Base-by-base conservation (phyloP, 2,888 invertebrate species). In the Acanthosepion pharaonis region DNA sequence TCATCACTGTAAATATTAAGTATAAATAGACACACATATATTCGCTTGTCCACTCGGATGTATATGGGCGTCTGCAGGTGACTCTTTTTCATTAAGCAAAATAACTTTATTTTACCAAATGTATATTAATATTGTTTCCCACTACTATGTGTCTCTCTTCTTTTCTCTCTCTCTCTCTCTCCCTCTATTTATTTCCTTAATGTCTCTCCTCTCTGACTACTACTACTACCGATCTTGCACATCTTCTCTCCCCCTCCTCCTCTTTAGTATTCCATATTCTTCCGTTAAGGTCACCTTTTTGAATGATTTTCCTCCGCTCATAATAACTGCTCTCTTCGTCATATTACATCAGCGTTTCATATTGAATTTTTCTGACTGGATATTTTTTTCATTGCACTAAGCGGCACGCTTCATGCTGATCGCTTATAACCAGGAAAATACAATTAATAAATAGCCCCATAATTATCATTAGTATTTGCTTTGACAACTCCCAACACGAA, bases 281-380 rank as follows among this genome's bases (percentile, higher is more conserved):
- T 78, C 33, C 78, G 78, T 78, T 78, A 78, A 78, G 78, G 78
- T 78, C 78, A 78, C 78, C 78, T 78, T 78, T 78, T 78, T 78
- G n/a, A 78, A n/a, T 33, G 78, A n/a, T 33, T 33, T 78, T 18
- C n/a, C 15, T n/a, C n/a, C 1, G n/a, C 33, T 15, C 78, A 78
- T n/a, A 78, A 42, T 42, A 42, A 42, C 42, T 42, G 42, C 42
- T 42, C 42, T 42, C 33, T 33, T 33, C 33, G 33, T 33, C 33
- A 1, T 33, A 42, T 42, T 42, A 42, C 42, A 42, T 78, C 78
- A 78, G 78, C 33, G n/a, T 33, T 78, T 78, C n/a, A 78, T 78
- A 78, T 33, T 33, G 33, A 78, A 78, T 78, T n/a, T 33, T n/a
- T n/a, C n/a, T 78, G n/a, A 78, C 78, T 33, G n/a, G 78, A 78